Percentiles rank a stretch among this genome's conserved stretches.
Evolutionary conservation across 2,113 vertebrate species (phyloP).

Genomic region (Sorex araneus): DNA sequence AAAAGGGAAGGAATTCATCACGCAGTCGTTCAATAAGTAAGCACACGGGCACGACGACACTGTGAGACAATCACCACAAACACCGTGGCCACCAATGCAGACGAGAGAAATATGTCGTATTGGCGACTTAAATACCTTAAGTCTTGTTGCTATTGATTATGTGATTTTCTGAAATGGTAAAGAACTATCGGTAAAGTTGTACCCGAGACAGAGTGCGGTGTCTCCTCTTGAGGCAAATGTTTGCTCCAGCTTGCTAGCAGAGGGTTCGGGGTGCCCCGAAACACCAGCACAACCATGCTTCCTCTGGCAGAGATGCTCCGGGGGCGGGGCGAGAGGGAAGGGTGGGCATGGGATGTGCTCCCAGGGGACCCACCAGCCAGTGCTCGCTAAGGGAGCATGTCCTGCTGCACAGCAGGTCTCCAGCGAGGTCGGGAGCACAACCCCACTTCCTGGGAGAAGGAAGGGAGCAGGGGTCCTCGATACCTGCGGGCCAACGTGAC

Average conservation of each 20-base stretch:
- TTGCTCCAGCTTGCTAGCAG: not conserved
- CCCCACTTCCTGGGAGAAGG: no score
- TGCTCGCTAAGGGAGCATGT: fast-evolving
- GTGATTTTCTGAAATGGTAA: conserved; percentile 23
- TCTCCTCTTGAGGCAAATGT: not conserved
- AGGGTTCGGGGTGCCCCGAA: not conserved
- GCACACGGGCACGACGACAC: not conserved
- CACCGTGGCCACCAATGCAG: fast-evolving
- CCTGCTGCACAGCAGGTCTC: fast-evolving
- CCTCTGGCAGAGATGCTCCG: fast-evolving
- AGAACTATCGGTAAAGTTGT: not conserved
- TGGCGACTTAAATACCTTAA: not conserved
- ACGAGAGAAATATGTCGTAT: not conserved
- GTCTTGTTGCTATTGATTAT: not conserved
- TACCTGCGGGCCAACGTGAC: not conserved
- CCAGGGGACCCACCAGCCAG: not conserved
- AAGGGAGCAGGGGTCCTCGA: not conserved
- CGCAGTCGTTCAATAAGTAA: conserved; percentile 45
- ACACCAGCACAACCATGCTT: fast-evolving
- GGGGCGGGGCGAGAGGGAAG: not conserved
- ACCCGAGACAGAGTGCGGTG: not conserved
- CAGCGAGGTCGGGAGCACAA: not conserved
- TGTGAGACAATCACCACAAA: not conserved
- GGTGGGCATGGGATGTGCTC: fast-evolving
- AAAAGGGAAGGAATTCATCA: conserved; percentile 51